Percentiles rank a stretch among this genome's conserved stretches.
These are phyloP conservation scores for Rhyacophila evoluta DNA, from an alignment of 2,888 invertebrate species.

Conservation along the genomic window DNA sequence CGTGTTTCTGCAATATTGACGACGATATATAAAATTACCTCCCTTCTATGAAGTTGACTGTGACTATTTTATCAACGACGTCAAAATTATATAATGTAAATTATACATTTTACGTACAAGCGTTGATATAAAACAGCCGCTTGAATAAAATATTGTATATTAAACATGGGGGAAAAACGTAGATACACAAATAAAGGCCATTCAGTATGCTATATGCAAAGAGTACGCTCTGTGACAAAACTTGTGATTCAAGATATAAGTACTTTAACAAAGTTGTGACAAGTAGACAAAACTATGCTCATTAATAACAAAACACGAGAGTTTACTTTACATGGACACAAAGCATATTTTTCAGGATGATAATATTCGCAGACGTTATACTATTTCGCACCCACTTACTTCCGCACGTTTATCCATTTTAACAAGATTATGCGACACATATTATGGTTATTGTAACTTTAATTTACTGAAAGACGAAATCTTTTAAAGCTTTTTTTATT, in stretches of 20 bases:
- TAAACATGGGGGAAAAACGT: too few relatives aligned
- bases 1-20: too few relatives aligned
- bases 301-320: conserved; percentile 10
- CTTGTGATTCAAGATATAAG: conserved; percentile 22
- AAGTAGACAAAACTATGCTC: conserved; percentile 20
- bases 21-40: too few relatives aligned
- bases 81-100: too few relatives aligned
- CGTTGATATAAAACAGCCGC: too few relatives aligned
- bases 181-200: too few relatives aligned
- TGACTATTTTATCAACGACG: too few relatives aligned
- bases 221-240: not conserved
- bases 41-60: too few relatives aligned
- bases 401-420: not conserved
- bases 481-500: too few relatives aligned
- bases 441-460: too few relatives aligned
- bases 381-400: not conserved
- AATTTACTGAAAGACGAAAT: too few relatives aligned
- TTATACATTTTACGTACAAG: not conserved
- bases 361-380: not conserved
- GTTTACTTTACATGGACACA: not conserved
- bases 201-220: not conserved
- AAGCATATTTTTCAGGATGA: conserved; percentile 8
- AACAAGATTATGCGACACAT: not conserved
- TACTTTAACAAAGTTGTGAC: not conserved
- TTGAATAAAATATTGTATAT: too few relatives aligned